Base-by-base conservation (phyloP, 2,113 vertebrate species). In the Leptosomus discolor region DNA sequence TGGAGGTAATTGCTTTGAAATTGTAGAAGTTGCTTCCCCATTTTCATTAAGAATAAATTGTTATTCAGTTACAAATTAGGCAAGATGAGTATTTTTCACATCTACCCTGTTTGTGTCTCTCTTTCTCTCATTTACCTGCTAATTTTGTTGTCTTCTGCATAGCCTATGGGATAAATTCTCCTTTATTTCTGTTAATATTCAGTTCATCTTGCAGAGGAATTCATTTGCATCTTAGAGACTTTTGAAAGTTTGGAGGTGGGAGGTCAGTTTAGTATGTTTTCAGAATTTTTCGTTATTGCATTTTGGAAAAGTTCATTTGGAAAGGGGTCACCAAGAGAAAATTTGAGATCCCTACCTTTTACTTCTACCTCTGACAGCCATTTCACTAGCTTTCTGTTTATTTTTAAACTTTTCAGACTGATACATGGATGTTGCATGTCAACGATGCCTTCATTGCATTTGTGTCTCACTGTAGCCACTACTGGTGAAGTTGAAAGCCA, bases 341-440 rank as follows among this genome's bases (percentile, higher is more conserved):
- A 30, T 9, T 39, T 57, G 56, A 68, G 39, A 61, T 41, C 8
- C 37, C 21, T 87, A 58, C 30, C 24, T 91, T 80, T 80, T 46
- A 12, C 29, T 30, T 61, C 46, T n/a, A 54, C 24, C 6, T 78
- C 64, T 90, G 32, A 56, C 39, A 51, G 30, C 18, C 0, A 0
- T 64, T 84, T 56, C 70, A 19, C 15, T 51, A 34, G 15, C 45
- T 80, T 74, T 65, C 14, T 50, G 5, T 39, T 60, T 61, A 13
- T 37, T 84, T 90, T 48, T 39, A 45, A 45, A 37, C 16, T 48
- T 63, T 37, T n/a, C n/a, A n/a, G 24, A 50, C 29, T 37, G 46
- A 5, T 21, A 18, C 46, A 32, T 0, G 0, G 19, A 5, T 70
- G 41, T 70, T 75, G 43, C 79, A 75, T 61, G 46, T 32, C 11